A percentile compares a stretch with the other conserved stretches of the same genome.
These are phyloP conservation scores for Congeria kusceri DNA, from an alignment of 2,888 invertebrate genomes.

Conservation along the genomic window DNA sequence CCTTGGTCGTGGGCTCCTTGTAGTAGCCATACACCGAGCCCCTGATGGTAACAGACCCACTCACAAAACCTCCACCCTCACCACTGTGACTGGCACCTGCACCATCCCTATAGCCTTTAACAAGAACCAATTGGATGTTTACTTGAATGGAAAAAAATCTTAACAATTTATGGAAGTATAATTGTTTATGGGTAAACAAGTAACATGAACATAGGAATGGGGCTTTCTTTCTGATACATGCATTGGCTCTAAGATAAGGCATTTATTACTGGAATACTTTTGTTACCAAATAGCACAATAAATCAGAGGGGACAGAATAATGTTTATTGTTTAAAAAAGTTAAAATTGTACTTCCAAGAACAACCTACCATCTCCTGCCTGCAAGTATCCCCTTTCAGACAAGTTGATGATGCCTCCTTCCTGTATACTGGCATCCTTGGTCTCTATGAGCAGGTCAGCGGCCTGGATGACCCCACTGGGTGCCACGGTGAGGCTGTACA, in stretches of 20 bases:
- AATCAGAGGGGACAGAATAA: no score
- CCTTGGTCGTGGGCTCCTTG: slow-evolving; percentile 56
- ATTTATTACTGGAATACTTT: no score
- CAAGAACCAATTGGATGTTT: background rate
- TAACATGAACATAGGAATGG: no score
- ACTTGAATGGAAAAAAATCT: background rate
- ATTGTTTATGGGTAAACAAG: no score
- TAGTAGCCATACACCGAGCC: slow-evolving; percentile 65
- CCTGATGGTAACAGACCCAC: background rate
- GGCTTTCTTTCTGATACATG: no score
- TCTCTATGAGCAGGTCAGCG: slow-evolving; percentile 34
- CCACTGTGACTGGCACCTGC: slow-evolving; percentile 73
- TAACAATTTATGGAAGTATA: background rate
- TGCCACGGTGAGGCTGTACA: slow-evolving; percentile 43
- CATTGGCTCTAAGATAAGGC: no score
- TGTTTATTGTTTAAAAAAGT: no score
- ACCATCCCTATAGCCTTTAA: slow-evolving; percentile 55
- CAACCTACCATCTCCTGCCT: slow-evolving; percentile 61
- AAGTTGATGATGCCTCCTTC: slow-evolving; percentile 66
- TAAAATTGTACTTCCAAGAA: no score
- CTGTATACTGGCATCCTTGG: slow-evolving; percentile 50
- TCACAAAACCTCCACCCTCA: slow-evolving; percentile 62
- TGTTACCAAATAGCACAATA: no score
- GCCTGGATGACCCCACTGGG: slow-evolving; percentile 57
- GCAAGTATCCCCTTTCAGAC: slow-evolving; percentile 33